These are phyloP conservation scores for Empis livida DNA, from an alignment of 2,888 invertebrate species.

Conservation along the genomic window DNA sequence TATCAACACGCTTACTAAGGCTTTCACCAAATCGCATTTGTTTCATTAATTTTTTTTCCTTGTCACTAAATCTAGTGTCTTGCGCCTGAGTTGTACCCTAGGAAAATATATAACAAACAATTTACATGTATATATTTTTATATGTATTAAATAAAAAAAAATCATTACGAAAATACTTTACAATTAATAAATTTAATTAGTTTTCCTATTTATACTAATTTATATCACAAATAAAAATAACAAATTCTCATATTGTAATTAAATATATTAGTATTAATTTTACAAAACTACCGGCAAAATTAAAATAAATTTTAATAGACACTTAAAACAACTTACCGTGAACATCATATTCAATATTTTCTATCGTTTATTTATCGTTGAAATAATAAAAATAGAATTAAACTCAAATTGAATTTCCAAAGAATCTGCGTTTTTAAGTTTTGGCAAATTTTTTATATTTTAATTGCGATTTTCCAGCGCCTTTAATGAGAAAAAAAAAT, in stretches of 20 bases:
- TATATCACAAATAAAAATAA: no score
- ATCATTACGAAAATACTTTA: background rate
- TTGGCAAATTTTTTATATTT: background rate
- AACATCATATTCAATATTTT: conserved; percentile 22
- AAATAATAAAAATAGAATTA: background rate
- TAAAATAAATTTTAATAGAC: background rate
- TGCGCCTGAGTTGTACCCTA: conserved; percentile 98
- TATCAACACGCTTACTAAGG: conserved; percentile 90
- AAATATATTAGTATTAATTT: background rate
- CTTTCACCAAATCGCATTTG: conserved; percentile 97
- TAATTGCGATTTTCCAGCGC: no score
- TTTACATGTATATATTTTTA: background rate
- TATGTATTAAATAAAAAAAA: background rate
- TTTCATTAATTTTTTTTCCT: conserved; percentile 97
- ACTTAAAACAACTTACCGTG: conserved; percentile 23
- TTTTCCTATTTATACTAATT: no score
- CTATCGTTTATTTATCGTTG: background rate
- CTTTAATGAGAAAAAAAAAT: background rate
- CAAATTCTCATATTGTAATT: no score
- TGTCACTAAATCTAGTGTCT: conserved; percentile 98
- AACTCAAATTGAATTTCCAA: background rate
- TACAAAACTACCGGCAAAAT: background rate
- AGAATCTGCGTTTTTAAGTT: background rate
- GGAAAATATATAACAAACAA: conserved; percentile 12
- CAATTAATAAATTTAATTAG: no score